Evolutionary conservation across 2,113 vertebrate species (phyloP).

Genomic region (Ploceus nigricollis): DNA sequence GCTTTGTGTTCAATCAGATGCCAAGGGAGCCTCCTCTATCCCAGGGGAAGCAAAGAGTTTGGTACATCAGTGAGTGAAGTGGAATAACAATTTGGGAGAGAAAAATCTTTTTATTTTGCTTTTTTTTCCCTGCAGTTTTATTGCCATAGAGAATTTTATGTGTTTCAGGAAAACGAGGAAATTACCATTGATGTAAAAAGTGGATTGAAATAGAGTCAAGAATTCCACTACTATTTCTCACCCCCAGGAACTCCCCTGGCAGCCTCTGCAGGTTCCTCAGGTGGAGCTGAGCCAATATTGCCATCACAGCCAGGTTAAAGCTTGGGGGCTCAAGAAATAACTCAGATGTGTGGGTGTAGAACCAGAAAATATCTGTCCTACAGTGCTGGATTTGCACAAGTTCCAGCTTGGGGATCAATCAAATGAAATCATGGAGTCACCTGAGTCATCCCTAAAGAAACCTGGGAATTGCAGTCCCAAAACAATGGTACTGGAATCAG

Average conservation of each 20-base stretch:
- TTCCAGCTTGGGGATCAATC: neutral
- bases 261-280: neutral
- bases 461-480: neutral
- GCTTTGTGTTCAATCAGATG: no score
- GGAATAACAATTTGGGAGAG: neutral
- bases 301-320: rapidly evolving
- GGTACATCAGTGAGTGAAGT: no score
- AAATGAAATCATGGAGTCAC: neutral
- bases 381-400: neutral
- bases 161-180: neutral
- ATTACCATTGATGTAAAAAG: neutral
- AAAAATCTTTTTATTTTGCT: neutral
- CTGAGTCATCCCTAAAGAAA: constrained; percentile 21
- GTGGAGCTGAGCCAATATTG: neutral
- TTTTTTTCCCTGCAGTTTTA: rapidly evolving
- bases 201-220: neutral
- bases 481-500: neutral
- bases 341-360: neutral
- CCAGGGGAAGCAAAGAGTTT: neutral
- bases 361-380: neutral
- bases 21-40: neutral
- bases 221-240: rapidly evolving
- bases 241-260: neutral
- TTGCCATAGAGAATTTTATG: neutral
- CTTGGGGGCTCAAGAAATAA: neutral